Conservation (phyloP, 2,113 vertebrate species). For the Phalacrocorax aristotelis region DNA sequence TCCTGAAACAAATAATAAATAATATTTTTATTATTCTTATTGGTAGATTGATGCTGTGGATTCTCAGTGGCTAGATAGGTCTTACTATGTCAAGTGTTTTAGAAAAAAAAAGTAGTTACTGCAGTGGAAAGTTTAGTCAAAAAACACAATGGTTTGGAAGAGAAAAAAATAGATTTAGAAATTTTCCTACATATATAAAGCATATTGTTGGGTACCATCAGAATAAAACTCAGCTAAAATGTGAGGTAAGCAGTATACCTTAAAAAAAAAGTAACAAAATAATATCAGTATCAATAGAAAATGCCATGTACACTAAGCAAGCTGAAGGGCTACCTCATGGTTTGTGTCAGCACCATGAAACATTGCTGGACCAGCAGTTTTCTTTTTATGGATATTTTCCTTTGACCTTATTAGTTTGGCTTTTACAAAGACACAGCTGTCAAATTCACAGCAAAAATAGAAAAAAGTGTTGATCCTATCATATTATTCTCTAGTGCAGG, state of each 20-base stretch:
- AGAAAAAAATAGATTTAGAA: neutral
- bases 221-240: neutral
- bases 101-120: neutral
- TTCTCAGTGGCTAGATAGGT: neutral
- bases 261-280: neutral
- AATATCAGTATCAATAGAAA: neutral
- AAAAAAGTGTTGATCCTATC: neutral
- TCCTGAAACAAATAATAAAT: neutral
- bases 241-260: neutral
- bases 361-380: neutral
- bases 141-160: neutral
- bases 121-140: neutral
- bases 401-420: slow-evolving; percentile 31
- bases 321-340: neutral
- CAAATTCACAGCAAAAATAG: slow-evolving; percentile 17
- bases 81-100: neutral
- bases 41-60: neutral
- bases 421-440: neutral
- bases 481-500: neutral
- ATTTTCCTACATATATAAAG: neutral
- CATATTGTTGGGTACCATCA: neutral
- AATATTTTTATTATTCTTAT: neutral
- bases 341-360: neutral
- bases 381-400: neutral
- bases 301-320: neutral